Evolutionary conservation across 2,888 invertebrate species (phyloP), one percentile per base, ranked within the genome.

Genomic region (Spilarctia lutea): DNA sequence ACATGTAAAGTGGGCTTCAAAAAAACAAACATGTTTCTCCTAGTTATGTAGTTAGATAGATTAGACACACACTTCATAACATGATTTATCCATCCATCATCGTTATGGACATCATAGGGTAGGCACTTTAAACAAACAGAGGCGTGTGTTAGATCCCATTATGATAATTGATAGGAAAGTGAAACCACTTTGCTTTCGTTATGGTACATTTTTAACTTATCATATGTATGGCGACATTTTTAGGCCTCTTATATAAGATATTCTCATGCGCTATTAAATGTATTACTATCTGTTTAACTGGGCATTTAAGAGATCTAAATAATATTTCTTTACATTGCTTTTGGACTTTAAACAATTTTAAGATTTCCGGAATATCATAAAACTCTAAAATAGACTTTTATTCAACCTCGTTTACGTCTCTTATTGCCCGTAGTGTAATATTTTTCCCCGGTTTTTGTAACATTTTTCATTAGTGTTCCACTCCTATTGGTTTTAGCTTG

Each of bases 81-180:
- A 24, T 73, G 66, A 68, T 48, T 68, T 72, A 72, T 56, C 79
- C 76, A 33, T 77, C 27, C 0, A 4, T 20, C 20, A 0, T 45
- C 65, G 68, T 11, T 60, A 73, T 89, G 83, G 88, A 79, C 75
- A 77, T 85, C 79, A 86, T 83, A 88, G 79, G 86, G 89, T 88
- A 89, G 88, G 88, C 83, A 76, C 81, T 74, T 78, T 78, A 83
- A 84, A 85, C 85, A 88, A 88, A 88, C 84, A 87, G 86, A 89
- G 84, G 83, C 81, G 85, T 83, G 85, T 82, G 79, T 84, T 80
- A 79, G 79, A 84, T 80, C 83, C 81, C 84, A 83, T 82, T 87
- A 86, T 85, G 85, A 89, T 90, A 90, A 91, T 91, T 88, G 88
- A 84, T 85, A 88, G 77, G 93, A 94, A 93, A 94, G 93, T 91